phyloP scores from a whole-genome alignment of 2,797 vertebrate species.

The Apogon talboti region DNA sequence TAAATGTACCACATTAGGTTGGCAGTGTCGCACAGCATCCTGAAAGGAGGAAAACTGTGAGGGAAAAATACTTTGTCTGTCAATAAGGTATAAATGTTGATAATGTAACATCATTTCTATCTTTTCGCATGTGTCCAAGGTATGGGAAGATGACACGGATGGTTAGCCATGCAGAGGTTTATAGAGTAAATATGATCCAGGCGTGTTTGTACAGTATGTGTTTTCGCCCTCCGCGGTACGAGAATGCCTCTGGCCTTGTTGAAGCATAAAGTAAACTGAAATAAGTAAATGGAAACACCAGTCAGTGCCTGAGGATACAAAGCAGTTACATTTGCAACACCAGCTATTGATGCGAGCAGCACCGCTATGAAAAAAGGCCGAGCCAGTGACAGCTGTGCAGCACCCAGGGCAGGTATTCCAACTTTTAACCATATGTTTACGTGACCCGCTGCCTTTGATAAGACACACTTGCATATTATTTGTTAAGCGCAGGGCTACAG shows the following conservation, averaged over 20 bases:
- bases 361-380: slow-evolving; percentile 15
- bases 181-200: slow-evolving; percentile 24
- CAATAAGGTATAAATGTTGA: slow-evolving; percentile 1
- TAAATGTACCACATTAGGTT: slow-evolving; percentile 26
- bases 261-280: slow-evolving; percentile 29
- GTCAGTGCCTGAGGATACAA: slow-evolving; percentile 32
- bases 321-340: slow-evolving; percentile 16
- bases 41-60: slow-evolving; percentile 1
- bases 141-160: slow-evolving; percentile 6
- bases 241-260: slow-evolving; percentile 25
- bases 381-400: neutral
- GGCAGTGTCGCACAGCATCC: slow-evolving; percentile 24
- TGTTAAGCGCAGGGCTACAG: slow-evolving; percentile 1
- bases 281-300: slow-evolving; percentile 12
- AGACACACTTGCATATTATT: neutral
- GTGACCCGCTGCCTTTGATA: slow-evolving; percentile 2
- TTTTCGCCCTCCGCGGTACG: slow-evolving; percentile 21
- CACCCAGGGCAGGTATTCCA: neutral
- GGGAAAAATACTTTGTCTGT: neutral
- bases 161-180: slow-evolving; percentile 19
- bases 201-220: neutral
- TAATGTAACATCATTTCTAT: neutral
- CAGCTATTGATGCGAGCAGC: slow-evolving; percentile 11
- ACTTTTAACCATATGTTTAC: neutral
- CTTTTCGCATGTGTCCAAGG: too few species aligned